A percentile compares a stretch with the other conserved stretches of the same genome.
These are phyloP conservation scores for Rhadinocentrus ornatus DNA, from an alignment of 2,797 vertebrate species.

Conservation along the genomic window DNA sequence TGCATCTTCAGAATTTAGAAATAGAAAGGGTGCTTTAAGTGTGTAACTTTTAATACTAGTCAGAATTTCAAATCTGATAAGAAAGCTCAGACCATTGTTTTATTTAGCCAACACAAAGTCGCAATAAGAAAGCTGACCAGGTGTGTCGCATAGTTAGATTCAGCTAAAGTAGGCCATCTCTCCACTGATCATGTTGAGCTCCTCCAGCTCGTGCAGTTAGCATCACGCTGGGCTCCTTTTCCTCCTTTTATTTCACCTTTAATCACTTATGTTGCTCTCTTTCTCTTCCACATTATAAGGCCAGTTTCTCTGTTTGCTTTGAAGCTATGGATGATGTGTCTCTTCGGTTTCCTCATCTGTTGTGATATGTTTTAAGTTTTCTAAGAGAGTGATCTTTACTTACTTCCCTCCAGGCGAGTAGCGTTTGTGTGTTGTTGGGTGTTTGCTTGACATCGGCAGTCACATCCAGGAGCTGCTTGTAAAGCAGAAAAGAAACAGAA, in stretches of 20 bases:
- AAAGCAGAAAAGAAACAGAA: constrained; percentile 18
- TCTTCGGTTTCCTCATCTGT: neutral
- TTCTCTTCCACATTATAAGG: neutral
- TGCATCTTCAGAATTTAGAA: constrained; percentile 17
- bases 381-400: constrained; percentile 15
- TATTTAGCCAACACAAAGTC: constrained; percentile 23
- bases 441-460: constrained; percentile 49
- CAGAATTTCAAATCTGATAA: constrained; percentile 20
- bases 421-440: constrained; percentile 33
- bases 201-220: constrained; percentile 41
- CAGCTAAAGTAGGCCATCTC: constrained; percentile 63
- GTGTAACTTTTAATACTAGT: constrained; percentile 7
- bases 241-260: constrained; percentile 25
- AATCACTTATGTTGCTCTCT: constrained; percentile 1
- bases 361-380: constrained; percentile 21
- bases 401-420: constrained; percentile 18
- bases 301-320: neutral
- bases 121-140: constrained; percentile 35
- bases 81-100: constrained; percentile 9
- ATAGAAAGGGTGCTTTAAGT: neutral
- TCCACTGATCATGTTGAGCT: constrained; percentile 61
- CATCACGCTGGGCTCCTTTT: constrained; percentile 26
- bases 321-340: constrained; percentile 2
- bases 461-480: constrained; percentile 31
- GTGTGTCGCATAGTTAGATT: constrained; percentile 46